Evolutionary conservation across 2,888 invertebrate species (phyloP), one percentile per base, ranked within the genome.

Genomic region (Syritta pipiens): DNA sequence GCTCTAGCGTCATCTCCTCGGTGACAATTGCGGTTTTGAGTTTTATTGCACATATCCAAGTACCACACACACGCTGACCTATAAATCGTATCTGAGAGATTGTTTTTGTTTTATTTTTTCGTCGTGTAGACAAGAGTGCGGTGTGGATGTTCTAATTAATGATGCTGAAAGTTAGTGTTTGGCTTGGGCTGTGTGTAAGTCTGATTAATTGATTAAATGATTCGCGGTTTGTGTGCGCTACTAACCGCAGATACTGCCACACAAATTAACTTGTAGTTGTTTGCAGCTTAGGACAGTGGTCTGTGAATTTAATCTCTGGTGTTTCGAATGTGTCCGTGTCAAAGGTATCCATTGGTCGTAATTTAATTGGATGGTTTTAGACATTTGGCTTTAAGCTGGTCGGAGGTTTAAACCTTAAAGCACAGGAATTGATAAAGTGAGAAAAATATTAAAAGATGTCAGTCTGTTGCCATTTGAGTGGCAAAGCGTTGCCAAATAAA

Each of bases 181-280:
- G 57, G 7, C 24, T 59, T 26, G 28, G 67, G 46, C n/a, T 37
- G 51, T 28, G 30, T 40, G 46, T 68, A n/a, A n/a, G n/a, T n/a
- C n/a, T n/a, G 67, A 69, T 69, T 69, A 60, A 69, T 69, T 67
- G 74, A 48, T 75, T 40, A 60, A 67, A 67, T 60, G 46, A 74
- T 74, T 44, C 53, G 67, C 60, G 74, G 46, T 67, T 53, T 51
- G 65, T 35, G 17, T 24, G 9, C 30, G 14, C 28, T 14, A 12
- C 24, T 17, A 10, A 65, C 42, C 19, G 12, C 37, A 30, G 30
- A 17, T 9, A 44, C 53, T 30, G 22, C 19, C n/a, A 28, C 10
- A 14, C 19, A 35, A 40, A 49, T 49, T 28, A 30, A 49, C 12
- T n/a, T n/a, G 28, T 22, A 53, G 22, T 14, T 35, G 53, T 37